Percentiles rank a stretch among this genome's conserved stretches.
These are phyloP conservation scores for Globodera rostochiensis DNA, from an alignment of 1,140 invertebrate genomes.

Conservation along the genomic window DNA sequence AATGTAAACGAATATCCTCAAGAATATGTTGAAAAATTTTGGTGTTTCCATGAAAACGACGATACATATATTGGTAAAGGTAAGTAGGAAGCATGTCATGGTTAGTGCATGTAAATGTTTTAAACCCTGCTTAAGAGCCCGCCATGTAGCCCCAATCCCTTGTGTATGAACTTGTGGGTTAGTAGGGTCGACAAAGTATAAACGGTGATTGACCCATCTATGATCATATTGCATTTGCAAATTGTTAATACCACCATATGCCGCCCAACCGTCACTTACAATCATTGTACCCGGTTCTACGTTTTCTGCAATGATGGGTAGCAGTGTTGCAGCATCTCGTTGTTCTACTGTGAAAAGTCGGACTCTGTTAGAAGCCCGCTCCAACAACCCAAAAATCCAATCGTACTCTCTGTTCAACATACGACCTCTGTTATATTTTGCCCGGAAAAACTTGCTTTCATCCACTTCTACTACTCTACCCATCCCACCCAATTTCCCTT, in stretches of 20 bases:
- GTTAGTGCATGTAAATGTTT: too few relatives aligned
- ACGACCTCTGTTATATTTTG: slow-evolving; percentile 3
- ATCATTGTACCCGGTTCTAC: not conserved
- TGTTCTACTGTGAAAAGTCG: not conserved
- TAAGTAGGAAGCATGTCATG: too few relatives aligned
- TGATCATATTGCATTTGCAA: not conserved
- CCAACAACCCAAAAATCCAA: not conserved
- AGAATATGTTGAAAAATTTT: too few relatives aligned
- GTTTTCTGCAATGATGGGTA: not conserved
- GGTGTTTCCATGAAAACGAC: too few relatives aligned
- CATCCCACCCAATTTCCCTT: not conserved
- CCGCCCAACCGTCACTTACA: not conserved
- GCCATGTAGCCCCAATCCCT: too few relatives aligned
- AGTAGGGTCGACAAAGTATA: too few relatives aligned
- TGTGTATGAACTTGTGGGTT: too few relatives aligned
- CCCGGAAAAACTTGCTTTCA: not conserved
- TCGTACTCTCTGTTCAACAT: not conserved
- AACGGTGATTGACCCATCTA: not conserved
- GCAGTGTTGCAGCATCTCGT: not conserved
- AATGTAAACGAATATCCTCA: too few relatives aligned
- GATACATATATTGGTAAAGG: too few relatives aligned
- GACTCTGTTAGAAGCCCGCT: not conserved
- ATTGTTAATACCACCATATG: not conserved
- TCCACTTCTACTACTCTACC: not conserved
- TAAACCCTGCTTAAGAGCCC: too few relatives aligned